phyloP scores from a whole-genome alignment of 1,140 invertebrate genomes.

The Ptiloglossa arizonensis region DNA sequence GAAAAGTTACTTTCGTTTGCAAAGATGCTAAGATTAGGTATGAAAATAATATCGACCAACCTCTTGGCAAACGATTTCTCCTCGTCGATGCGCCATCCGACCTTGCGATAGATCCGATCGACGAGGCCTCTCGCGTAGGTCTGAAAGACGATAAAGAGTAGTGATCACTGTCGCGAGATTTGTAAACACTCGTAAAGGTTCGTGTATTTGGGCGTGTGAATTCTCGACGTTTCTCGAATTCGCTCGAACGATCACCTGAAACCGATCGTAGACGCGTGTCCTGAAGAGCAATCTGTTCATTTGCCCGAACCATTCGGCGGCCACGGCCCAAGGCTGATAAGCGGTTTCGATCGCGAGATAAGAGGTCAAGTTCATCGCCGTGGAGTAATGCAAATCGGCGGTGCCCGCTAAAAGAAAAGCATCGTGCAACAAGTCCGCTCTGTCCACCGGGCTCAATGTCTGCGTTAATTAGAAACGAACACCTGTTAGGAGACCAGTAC shows the following conservation, averaged over 20 bases:
- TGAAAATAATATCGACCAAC: constrained; percentile 57
- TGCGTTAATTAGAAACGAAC: constrained; percentile 48
- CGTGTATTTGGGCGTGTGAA: too few species aligned
- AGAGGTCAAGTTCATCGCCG: constrained; percentile 85
- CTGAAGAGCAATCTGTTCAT: constrained; percentile 18
- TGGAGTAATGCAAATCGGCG: constrained; percentile 83
- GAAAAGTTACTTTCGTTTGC: too few species aligned
- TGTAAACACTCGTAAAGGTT: not conserved
- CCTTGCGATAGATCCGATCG: constrained; percentile 4
- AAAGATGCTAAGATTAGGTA: too few species aligned
- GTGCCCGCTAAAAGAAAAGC: constrained; percentile 89
- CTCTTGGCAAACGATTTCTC: constrained; percentile 21
- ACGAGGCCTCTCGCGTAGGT: constrained; percentile 20
- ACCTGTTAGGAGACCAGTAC: not conserved
- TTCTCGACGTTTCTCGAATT: too few species aligned
- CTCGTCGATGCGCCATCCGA: constrained; percentile 3
- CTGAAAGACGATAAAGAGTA: not conserved
- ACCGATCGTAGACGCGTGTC: not conserved
- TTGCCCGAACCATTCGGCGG: constrained; percentile 59
- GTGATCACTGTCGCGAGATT: too few species aligned
- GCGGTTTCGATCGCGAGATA: constrained; percentile 86
- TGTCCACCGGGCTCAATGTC: constrained; percentile 87
- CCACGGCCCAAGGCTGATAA: constrained; percentile 88
- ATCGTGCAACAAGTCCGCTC: constrained; percentile 91
- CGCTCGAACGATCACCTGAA: too few species aligned